Conservation (phyloP, 2,888 invertebrate genomes). For the Lissonota sp. region DNA sequence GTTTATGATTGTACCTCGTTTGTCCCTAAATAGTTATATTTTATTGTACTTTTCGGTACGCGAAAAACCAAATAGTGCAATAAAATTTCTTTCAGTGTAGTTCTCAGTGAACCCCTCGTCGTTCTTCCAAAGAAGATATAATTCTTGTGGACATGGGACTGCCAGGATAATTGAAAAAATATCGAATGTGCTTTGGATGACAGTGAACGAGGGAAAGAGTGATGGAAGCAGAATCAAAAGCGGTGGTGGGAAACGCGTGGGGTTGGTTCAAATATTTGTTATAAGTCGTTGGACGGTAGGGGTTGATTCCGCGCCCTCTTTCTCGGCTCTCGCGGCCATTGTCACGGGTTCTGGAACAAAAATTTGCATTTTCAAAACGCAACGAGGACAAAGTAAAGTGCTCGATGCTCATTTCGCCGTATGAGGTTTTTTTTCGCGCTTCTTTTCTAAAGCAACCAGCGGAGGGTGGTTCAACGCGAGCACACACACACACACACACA, state of each 20-base stretch:
- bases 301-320: slow-evolving; percentile 18
- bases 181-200: neutral
- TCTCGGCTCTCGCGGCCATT: slow-evolving; percentile 34
- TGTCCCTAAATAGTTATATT: too few species aligned
- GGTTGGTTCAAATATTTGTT: slow-evolving; percentile 18
- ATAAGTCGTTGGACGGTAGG: slow-evolving; percentile 20
- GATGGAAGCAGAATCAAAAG: slow-evolving; percentile 18
- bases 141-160: neutral
- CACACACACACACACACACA: slow-evolving; percentile 34
- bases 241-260: slow-evolving; percentile 12
- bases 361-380: slow-evolving; percentile 61
- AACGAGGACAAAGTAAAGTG: slow-evolving; percentile 33
- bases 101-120: too few species aligned
- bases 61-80: too few species aligned
- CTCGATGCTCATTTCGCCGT: slow-evolving; percentile 62
- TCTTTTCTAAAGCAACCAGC: slow-evolving; percentile 51
- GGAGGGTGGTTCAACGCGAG: slow-evolving; percentile 49
- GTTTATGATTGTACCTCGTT: too few species aligned
- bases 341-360: slow-evolving; percentile 43
- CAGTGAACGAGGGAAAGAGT: slow-evolving; percentile 11
- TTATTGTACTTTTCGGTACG: too few species aligned
- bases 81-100: too few species aligned
- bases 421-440: slow-evolving; percentile 41
- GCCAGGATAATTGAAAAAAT: neutral
- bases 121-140: too few species aligned